Evolutionary conservation across 2,113 vertebrate genomes (phyloP).

Genomic region (Phalacrocorax brasilianus): DNA sequence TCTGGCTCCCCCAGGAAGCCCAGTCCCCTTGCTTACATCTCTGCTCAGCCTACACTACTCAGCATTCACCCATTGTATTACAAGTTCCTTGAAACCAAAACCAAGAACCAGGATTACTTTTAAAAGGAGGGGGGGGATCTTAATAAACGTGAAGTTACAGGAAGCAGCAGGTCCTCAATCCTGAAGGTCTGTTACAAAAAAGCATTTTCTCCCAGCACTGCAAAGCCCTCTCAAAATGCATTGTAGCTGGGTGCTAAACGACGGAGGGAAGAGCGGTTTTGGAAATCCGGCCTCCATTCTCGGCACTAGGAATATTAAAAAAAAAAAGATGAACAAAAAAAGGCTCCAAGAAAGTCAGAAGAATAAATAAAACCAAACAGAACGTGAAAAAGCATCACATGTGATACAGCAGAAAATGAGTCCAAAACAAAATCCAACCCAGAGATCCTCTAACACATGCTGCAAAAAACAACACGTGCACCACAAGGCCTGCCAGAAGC

Average conservation of each 20-base stretch:
- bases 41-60: not conserved
- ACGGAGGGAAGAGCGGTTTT: not conserved
- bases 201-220: not conserved
- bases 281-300: not conserved
- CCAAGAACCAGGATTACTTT: not conserved
- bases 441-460: not conserved
- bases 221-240: not conserved
- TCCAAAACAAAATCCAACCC: not conserved
- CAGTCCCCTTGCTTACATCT: not conserved
- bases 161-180: not conserved
- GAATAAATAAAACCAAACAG: not conserved
- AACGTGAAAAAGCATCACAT: not conserved
- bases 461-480: not conserved
- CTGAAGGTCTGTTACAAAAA: not conserved
- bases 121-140: too few relatives aligned
- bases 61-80: rapidly evolving
- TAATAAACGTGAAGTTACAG: not conserved
- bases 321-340: not conserved
- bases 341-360: not conserved
- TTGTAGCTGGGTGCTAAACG: rapidly evolving
- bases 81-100: not conserved
- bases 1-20: not conserved
- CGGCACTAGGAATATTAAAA: not conserved
- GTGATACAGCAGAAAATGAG: not conserved
- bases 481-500: not conserved